Conservation (phyloP, 2,888 invertebrate species). For the Aromia moschata region DNA sequence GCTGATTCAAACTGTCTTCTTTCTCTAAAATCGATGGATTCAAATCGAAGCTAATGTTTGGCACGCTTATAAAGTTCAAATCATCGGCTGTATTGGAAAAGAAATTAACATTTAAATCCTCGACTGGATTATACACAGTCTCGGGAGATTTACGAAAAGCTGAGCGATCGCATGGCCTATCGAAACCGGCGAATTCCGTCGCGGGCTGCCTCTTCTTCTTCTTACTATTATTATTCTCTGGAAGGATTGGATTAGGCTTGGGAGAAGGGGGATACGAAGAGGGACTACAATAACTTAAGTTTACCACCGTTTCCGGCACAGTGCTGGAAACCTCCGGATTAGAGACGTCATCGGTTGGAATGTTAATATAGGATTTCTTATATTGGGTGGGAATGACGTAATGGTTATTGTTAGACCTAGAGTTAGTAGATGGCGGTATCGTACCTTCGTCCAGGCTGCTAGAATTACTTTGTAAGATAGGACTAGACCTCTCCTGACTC, state of each 20-base stretch:
- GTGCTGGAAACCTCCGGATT: slow-evolving; percentile 17
- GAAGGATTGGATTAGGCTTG: slow-evolving; percentile 20
- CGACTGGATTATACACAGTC: slow-evolving; percentile 2
- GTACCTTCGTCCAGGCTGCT: slow-evolving; percentile 19
- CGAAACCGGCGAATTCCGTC: neutral
- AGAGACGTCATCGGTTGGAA: slow-evolving; percentile 5
- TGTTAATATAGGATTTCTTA: slow-evolving; percentile 22
- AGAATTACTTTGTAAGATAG: slow-evolving; percentile 10
- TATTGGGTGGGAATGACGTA: slow-evolving; percentile 20
- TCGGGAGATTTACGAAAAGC: slow-evolving; percentile 6
- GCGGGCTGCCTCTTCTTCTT: slow-evolving; percentile 5
- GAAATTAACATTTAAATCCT: neutral
- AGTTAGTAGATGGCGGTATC: slow-evolving; percentile 11
- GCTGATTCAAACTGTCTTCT: slow-evolving; percentile 10
- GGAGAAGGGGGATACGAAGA: slow-evolving; percentile 1
- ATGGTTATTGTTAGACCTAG: slow-evolving; percentile 18
- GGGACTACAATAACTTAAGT: neutral
- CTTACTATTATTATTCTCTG: neutral
- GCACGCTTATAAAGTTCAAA: slow-evolving; percentile 10
- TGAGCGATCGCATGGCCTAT: neutral
- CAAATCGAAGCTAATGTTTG: slow-evolving; percentile 9
- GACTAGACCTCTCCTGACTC: slow-evolving; percentile 12
- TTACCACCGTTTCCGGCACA: neutral
- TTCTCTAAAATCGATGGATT: neutral
- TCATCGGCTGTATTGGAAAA: slow-evolving; percentile 1